Base-by-base conservation (phyloP, 1,140 invertebrate species). In the Andricus grossulariae region DNA sequence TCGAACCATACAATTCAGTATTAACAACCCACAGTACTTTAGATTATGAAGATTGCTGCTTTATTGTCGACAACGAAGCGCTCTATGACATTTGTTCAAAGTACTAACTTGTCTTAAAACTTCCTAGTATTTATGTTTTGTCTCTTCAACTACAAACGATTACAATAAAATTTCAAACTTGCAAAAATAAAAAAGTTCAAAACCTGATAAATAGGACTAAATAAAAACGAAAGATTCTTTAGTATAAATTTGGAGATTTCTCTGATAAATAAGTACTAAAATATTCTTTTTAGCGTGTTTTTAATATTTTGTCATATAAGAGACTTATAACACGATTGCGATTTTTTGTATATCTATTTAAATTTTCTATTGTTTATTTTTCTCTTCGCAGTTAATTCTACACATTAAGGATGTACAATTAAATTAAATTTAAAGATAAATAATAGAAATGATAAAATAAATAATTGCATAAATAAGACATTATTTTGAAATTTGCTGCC, bases 31-130 rank as follows among this genome's bases (percentile, higher is more conserved):
- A 96, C 88, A 96, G 95, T 2, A 96, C 95, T 2, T 89, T 96
- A 78, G 95, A 96, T 88, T 95, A 96, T 89, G 96, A 94, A 0
- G 95, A 96, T 90, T 96, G 95, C 87, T 94, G 95, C n/a, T 96
- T 96, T 87, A 96, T 96, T 95, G 96, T 97, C 84, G 96, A 97
- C 91, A 96, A 97, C 88, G 96, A 97, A 89, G 96, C 96, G 80
- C 97, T 97, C 84, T 98, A 97, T 87, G 96, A 97, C 73, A 80
- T 80, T 18, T 80, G 79, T 39, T 88, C 55, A 8, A 60, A 60
- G 55, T 60, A 60, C 15, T 60, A n/a, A n/a, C n/a, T 13, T 4
- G 8, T 32, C 3, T 6, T n/a, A 19, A 57, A 57, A 19, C 19
- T 55, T 18, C 16, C 7, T 18, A 55, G n/a, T 55, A 55, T 5